These are phyloP conservation scores for Pollenia griseotomentosa DNA, from an alignment of 2,888 invertebrate genomes.

Conservation along the genomic window DNA sequence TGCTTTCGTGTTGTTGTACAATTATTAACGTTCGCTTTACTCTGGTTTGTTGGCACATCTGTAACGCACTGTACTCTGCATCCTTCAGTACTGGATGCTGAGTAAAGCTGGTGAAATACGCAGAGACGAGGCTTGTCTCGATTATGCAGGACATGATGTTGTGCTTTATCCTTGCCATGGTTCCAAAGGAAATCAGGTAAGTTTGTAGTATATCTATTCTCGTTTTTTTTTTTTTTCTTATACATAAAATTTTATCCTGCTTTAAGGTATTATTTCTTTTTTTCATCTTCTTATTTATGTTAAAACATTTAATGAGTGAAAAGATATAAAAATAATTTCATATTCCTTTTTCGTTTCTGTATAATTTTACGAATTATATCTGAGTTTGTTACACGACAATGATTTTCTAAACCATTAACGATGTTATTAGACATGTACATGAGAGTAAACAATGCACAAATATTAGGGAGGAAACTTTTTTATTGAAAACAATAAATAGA, in stretches of 20 bases:
- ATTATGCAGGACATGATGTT: constrained; percentile 96
- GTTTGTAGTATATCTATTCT: constrained; percentile 78
- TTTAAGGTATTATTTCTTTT: no score
- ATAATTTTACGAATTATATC: not conserved
- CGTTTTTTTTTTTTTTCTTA: no score
- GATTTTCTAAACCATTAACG: constrained; percentile 59
- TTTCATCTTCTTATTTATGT: constrained; percentile 16
- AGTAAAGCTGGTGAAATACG: constrained; percentile 98
- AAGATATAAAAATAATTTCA: constrained; percentile 52
- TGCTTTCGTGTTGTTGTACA: not conserved
- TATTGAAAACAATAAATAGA: no score
- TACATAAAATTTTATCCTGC: no score
- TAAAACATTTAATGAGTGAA: constrained; percentile 18
- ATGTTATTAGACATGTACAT: constrained; percentile 26
- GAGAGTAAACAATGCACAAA: not conserved
- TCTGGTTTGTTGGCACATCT: constrained; percentile 32
- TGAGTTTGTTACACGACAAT: not conserved
- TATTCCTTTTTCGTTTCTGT: not conserved
- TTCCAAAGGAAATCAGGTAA: constrained; percentile 96
- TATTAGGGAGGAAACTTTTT: not conserved
- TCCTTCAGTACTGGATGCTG: constrained; percentile 97
- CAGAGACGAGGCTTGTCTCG: constrained; percentile 96
- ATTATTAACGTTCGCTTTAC: constrained; percentile 30
- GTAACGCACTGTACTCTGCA: not conserved
- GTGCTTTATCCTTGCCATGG: constrained; percentile 97